phyloP scores from a whole-genome alignment of 2,113 vertebrate genomes.

The Tachysurus vachellii region DNA sequence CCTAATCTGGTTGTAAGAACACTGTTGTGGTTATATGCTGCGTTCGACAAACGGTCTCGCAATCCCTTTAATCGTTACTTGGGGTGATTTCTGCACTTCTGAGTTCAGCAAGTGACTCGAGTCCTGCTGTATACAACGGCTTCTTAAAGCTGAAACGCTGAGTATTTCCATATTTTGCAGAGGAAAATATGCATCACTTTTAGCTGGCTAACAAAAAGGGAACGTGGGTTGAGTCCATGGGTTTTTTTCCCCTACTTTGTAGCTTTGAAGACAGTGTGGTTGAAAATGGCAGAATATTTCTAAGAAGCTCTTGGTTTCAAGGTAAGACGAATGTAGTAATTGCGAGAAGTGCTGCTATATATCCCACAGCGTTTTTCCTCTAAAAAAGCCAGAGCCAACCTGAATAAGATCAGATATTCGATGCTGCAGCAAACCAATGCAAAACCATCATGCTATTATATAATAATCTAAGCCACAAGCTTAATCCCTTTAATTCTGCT shows the following conservation, averaged over 20 bases:
- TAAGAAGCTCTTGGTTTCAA: background rate
- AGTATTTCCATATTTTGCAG: background rate
- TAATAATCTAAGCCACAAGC: slow-evolving; percentile 24
- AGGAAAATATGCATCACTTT: background rate
- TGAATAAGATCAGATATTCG: background rate
- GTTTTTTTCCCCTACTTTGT: background rate
- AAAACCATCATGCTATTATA: slow-evolving; percentile 6
- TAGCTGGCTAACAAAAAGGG: background rate
- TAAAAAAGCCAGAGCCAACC: background rate
- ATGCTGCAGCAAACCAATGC: background rate
- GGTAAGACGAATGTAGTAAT: background rate
- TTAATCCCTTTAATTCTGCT: slow-evolving; percentile 14
- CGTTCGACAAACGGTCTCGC: background rate
- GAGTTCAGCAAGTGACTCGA: background rate
- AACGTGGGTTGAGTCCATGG: background rate
- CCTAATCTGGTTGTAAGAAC: background rate
- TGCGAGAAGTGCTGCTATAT: background rate
- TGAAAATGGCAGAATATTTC: background rate
- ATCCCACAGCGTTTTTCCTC: background rate
- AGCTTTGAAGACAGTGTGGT: background rate
- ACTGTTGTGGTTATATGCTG: background rate
- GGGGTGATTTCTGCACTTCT: background rate
- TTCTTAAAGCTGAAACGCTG: background rate
- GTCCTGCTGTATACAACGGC: background rate
- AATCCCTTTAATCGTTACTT: background rate